Evolutionary conservation across 2,113 vertebrate genomes (phyloP), one percentile per base, ranked within the genome.

Genomic region (Murina feae): DNA sequence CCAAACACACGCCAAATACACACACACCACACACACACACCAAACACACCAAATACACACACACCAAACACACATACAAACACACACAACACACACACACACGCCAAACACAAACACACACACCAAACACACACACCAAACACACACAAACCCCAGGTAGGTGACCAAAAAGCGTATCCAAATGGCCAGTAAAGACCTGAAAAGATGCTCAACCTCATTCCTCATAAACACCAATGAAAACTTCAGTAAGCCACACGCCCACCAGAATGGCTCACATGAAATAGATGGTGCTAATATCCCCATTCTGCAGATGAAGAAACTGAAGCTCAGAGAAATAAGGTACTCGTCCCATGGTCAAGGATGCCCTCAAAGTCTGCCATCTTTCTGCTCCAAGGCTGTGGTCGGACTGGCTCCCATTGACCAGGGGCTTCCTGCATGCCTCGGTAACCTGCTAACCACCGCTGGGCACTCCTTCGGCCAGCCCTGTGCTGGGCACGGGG

Each of bases 211-310:
- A 39, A 39, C 25, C 28, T 14, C 81, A 30, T 78, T 68, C 60
- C 30, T 85, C 47, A 14, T 5, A 28, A 85, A 23, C 21, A 21
- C 55, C 55, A 28, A 55, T 35, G 32, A 53, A 66, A 84, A 53
- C 14, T 12, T 42, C 21, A 9, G 0, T 4, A 76, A 55, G 35
- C 8, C 53, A 6, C 6, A 21, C 6, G 3, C 16, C n/a, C 25
- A 14, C 9, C 35, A 76, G 53, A 35, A 55, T 20, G 71, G 35
- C 30, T 68, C 53, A 55, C 66, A 55, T 5, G 47, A 49, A 92
- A 51, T 86, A 58, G 6, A 20, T 49, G 6, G 6, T 28, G 5
- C 39, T 60, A 25, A 81, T 4, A 66, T 12, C 14, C 51, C 17
- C 44, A 42, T 44, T 25, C 35, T 90, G 28, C 35, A 28, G 20